phyloP scores from a whole-genome alignment of 2,113 vertebrate species.

The Barnardius zonarius region DNA sequence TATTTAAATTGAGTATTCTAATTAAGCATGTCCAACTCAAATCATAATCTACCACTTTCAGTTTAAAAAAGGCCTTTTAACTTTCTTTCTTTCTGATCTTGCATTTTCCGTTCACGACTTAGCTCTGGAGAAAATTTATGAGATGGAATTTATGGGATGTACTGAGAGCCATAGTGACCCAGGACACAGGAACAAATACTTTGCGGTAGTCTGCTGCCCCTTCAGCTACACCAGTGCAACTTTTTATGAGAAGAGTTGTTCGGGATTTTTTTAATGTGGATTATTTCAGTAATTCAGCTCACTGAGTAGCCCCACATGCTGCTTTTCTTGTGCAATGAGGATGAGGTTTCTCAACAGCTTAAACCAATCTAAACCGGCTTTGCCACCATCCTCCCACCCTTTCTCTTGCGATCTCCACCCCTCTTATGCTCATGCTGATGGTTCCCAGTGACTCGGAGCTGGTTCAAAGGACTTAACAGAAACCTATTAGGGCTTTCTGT shows the following conservation, averaged over 20 bases:
- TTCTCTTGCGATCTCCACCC: background rate
- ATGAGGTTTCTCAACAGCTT: constrained; percentile 21
- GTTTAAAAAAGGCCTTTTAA: background rate
- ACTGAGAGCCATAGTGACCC: background rate
- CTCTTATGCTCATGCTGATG: background rate
- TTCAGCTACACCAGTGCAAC: background rate
- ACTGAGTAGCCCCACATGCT: background rate
- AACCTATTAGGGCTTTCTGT: background rate
- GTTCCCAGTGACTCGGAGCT: background rate
- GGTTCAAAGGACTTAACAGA: background rate
- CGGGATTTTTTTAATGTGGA: background rate
- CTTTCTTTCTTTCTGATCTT: background rate
- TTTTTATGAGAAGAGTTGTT: background rate
- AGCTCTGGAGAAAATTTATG: background rate
- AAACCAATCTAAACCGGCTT: background rate
- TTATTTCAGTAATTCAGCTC: background rate
- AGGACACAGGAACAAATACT: background rate
- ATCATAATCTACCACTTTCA: background rate
- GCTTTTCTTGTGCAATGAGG: background rate
- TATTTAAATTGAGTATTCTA: background rate
- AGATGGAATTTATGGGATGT: background rate
- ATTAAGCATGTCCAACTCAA: background rate
- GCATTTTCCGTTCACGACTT: background rate
- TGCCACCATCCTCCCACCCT: background rate
- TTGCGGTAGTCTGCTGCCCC: accelerated